These are phyloP conservation scores for Thamnophis sirtalis DNA, from an alignment of 2,113 vertebrate genomes.

Conservation along the genomic window DNA sequence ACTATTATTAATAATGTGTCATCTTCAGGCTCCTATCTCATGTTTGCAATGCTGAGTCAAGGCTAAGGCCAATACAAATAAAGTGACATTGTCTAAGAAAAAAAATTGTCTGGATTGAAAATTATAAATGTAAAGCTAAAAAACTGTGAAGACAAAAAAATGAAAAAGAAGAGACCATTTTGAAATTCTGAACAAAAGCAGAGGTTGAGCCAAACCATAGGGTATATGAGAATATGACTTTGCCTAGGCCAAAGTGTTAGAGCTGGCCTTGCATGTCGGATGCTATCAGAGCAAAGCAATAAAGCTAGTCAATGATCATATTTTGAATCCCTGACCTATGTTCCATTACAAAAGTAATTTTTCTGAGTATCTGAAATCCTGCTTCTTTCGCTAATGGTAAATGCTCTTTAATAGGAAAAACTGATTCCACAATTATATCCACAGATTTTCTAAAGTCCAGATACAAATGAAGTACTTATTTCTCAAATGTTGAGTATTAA, in stretches of 20 bases:
- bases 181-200: neutral
- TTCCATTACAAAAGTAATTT: neutral
- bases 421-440: neutral
- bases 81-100: neutral
- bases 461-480: neutral
- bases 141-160: neutral
- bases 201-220: neutral
- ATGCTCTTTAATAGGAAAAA: neutral
- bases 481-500: neutral
- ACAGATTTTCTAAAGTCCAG: neutral
- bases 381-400: neutral
- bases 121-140: neutral
- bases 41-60: neutral
- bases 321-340: neutral
- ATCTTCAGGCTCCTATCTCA: neutral
- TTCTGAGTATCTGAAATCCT: neutral
- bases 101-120: neutral
- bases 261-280: neutral
- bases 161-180: neutral
- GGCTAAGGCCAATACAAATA: neutral
- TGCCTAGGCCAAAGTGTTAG: neutral
- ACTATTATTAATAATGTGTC: neutral
- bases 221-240: neutral
- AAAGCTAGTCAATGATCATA: neutral
- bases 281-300: neutral